Base-by-base conservation (phyloP, 2,113 vertebrate genomes). In the Suncus etruscus region DNA sequence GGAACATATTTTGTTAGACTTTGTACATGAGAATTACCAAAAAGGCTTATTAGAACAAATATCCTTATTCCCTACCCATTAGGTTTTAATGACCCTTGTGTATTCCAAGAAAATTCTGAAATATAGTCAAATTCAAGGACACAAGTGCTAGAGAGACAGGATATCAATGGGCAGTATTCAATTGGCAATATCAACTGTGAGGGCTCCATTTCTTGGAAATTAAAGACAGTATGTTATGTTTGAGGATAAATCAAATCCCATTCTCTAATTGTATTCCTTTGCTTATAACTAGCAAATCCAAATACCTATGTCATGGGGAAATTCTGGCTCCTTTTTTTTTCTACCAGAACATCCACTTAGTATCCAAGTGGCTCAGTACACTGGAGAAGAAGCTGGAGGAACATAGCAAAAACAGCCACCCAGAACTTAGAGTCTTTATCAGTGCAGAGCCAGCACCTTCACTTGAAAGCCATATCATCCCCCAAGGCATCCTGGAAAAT, bases 401-500 rank as follows among this genome's bases (percentile, higher is more conserved):
- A 95, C 98, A 97, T 29, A 96, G 97, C 0, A 89, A 98, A 25
- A 97, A 97, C 86, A 98, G 98, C 96, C 98, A 99, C 83, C 93
- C 68, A 16, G 90, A 98, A 74, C 98, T 99, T 95, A 97, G 98
- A 0, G 98, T 99, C 80, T 99, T 99, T 95, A 93, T 99, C 3
- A 99, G 99, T 0, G 99, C 99, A 0, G 99, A 99, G 97, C 98
- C 99, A 0, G 98, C 99, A 0, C 98, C 98, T 6, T 98, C 97
- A 2, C 96, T 96, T 0, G 98, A 98, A 20, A 97, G 98, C 22
- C 99, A 99, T 97, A 95, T 98, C 97, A 98, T 99, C 61, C 99
- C 99, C 0, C 99, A 99, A 95, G 99, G 99, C 63, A 99, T 99
- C 95, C 98, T 99, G 92, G 98, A 99, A 83, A 99, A 98, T 96